These are phyloP conservation scores for Eucidaris tribuloides DNA, from an alignment of 35 echinoderm and acorn worm genomes.

Conservation along the genomic window DNA sequence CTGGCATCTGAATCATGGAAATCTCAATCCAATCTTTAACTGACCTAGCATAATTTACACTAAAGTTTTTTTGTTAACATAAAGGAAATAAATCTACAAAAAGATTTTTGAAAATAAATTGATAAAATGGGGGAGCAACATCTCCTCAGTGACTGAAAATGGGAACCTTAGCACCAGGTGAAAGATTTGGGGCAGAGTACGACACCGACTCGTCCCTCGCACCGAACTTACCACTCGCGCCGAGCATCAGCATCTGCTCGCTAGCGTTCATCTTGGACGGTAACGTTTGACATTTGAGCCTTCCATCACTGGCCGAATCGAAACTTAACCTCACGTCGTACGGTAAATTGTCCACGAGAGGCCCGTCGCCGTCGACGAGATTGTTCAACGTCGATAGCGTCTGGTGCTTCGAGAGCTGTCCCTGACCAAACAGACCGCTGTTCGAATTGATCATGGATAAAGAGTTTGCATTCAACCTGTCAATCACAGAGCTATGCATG, in stretches of 20 bases:
- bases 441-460: slow-evolving; percentile 47
- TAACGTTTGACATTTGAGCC: slow-evolving; percentile 89
- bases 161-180: slow-evolving; percentile 59
- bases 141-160: slow-evolving; percentile 10
- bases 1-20: too few species aligned
- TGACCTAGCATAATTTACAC: too few species aligned
- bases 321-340: slow-evolving; percentile 48
- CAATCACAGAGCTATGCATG: slow-evolving; percentile 72
- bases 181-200: slow-evolving; percentile 95
- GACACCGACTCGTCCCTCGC: slow-evolving; percentile 81
- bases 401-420: slow-evolving; percentile 87
- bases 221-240: slow-evolving; percentile 35
- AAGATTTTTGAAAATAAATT: too few species aligned
- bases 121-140: too few species aligned
- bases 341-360: background rate
- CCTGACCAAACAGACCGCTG: slow-evolving; percentile 20
- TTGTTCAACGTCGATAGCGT: slow-evolving; percentile 78
- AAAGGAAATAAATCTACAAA: too few species aligned
- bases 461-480: slow-evolving; percentile 64
- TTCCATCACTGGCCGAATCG: slow-evolving; percentile 58
- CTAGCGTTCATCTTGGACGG: slow-evolving; percentile 94
- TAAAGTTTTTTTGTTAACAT: too few species aligned
- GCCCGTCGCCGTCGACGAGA: slow-evolving; percentile 43
- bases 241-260: slow-evolving; percentile 84
- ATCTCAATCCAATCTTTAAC: too few species aligned